These are phyloP conservation scores for Orchesella cincta DNA, from an alignment of 1,140 invertebrate species.

Conservation along the genomic window DNA sequence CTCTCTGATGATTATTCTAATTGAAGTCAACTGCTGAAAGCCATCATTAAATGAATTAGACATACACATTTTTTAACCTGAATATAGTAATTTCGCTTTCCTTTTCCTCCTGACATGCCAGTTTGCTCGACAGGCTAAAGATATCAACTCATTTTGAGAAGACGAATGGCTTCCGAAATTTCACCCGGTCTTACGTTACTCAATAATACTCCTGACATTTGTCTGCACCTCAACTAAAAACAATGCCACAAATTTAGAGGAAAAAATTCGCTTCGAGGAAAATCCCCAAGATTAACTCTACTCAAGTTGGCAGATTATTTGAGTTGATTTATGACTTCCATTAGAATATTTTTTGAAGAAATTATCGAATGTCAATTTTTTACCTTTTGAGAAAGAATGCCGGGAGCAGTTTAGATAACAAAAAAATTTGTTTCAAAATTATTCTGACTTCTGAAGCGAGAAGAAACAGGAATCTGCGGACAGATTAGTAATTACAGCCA, in stretches of 20 bases:
- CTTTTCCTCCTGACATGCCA: constrained; percentile 24
- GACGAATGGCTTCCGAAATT: constrained; percentile 26
- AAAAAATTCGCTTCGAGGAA: not conserved
- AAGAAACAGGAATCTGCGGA: no score
- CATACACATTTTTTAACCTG: no score
- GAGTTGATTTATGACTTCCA: constrained; percentile 30
- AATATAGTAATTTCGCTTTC: no score
- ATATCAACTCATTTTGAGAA: constrained; percentile 21
- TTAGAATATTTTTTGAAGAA: no score
- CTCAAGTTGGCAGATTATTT: not conserved
- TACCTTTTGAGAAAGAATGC: constrained; percentile 7
- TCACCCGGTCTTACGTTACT: constrained; percentile 23
- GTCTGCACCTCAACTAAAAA: no score
- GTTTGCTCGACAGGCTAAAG: not conserved
- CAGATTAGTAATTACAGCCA: not conserved
- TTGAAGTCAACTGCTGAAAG: constrained; percentile 24
- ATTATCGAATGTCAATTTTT: no score
- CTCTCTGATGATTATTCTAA: constrained; percentile 2
- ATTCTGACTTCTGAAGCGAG: no score
- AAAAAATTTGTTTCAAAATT: no score
- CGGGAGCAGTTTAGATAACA: no score
- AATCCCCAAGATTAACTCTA: no score
- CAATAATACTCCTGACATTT: no score
- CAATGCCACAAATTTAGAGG: not conserved
- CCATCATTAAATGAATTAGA: constrained; percentile 23